Evolutionary conservation across 2,113 vertebrate species (phyloP).

Genomic region (Plestiodon gilberti): DNA sequence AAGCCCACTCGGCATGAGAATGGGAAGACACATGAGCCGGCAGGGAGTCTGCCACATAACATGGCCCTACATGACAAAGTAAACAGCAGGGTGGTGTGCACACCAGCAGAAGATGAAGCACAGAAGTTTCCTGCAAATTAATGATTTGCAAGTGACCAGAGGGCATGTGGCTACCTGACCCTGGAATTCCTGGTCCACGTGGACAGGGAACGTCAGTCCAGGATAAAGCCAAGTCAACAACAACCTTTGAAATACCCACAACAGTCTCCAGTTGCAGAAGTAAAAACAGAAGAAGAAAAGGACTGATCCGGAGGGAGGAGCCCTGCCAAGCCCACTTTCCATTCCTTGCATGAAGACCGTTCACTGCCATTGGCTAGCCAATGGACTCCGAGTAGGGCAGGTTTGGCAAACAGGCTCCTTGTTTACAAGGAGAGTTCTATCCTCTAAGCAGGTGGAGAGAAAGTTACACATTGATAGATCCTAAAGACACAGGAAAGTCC

Average conservation of each 20-base stretch:
- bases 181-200: background rate
- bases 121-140: background rate
- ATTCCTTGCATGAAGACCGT: background rate
- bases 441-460: background rate
- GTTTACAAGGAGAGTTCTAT: background rate
- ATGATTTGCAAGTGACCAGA: background rate
- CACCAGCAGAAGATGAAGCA: fast-evolving
- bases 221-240: background rate
- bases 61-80: background rate
- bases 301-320: too few species aligned
- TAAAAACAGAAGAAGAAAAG: background rate
- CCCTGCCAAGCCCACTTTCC: background rate
- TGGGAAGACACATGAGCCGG: too few species aligned
- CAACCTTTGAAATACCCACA: background rate
- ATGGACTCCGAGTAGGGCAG: background rate
- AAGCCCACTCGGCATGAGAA: too few species aligned
- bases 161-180: background rate
- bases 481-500: background rate
- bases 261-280: background rate
- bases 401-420: background rate
- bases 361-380: too few species aligned
- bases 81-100: background rate
- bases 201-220: background rate
- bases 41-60: too few species aligned
- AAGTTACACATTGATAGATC: conserved; percentile 2